Evolutionary conservation across 2,888 invertebrate genomes (phyloP).

Genomic region (Pherbina coryleti): DNA sequence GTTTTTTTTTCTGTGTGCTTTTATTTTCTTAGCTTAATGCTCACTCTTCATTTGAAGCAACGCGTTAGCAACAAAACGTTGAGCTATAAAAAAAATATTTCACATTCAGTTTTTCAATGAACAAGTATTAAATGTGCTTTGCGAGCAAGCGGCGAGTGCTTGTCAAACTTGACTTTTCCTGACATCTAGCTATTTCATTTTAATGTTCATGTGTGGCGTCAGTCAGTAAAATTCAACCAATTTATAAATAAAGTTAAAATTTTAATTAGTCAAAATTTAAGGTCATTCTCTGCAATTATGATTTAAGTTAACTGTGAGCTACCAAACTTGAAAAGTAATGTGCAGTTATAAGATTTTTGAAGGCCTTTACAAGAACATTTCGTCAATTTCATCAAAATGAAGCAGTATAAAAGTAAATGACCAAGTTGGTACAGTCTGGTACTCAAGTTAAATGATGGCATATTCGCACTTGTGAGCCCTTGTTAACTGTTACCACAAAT

Average conservation of each 20-base stretch:
- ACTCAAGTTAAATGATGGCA: no score
- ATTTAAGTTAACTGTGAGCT: not conserved
- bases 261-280: constrained; percentile 22
- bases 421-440: no score
- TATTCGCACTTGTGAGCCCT: no score
- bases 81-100: not conserved
- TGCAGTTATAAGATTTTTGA: not conserved
- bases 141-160: not conserved
- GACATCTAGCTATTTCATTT: not conserved
- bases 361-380: constrained; percentile 8
- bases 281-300: not conserved
- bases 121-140: not conserved
- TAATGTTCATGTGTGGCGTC: not conserved
- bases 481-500: no score
- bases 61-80: not conserved
- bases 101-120: constrained; percentile 19
- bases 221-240: not conserved
- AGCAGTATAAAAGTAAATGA: no score
- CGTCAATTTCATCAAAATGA: not conserved
- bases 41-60: not conserved
- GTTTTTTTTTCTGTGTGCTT: not conserved
- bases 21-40: not conserved
- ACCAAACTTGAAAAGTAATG: not conserved
- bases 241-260: not conserved
- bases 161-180: constrained; percentile 10